Evolutionary conservation across 2,797 vertebrate genomes (phyloP).

Genomic region (Tokudaia muenninki): DNA sequence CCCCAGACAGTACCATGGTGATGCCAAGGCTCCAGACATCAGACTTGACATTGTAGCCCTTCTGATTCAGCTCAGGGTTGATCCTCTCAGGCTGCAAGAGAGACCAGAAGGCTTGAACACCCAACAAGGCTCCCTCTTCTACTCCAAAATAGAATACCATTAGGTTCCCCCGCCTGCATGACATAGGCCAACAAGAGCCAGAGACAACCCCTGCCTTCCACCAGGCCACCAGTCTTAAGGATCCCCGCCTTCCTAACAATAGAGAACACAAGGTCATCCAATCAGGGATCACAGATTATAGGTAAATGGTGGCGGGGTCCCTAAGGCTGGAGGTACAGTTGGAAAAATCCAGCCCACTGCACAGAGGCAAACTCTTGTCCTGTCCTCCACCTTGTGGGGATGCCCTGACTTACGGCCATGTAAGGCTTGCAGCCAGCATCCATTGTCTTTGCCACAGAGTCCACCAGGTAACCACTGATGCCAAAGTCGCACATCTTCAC

Average conservation of each 20-base stretch:
- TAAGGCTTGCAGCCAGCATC: slow-evolving; percentile 91
- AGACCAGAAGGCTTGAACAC: not conserved
- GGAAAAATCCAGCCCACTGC: not conserved
- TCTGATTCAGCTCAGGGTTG: slow-evolving; percentile 91
- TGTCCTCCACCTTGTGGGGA: not conserved
- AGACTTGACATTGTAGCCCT: slow-evolving; percentile 91
- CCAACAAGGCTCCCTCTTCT: not conserved
- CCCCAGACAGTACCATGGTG: slow-evolving; percentile 87
- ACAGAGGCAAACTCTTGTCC: not conserved
- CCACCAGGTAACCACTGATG: slow-evolving; percentile 91
- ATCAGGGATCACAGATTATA: not conserved
- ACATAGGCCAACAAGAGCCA: not conserved
- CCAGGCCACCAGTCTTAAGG: not conserved
- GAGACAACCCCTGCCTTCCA: not conserved
- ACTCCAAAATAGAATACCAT: not conserved
- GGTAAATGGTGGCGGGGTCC: not conserved
- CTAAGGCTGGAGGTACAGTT: not conserved
- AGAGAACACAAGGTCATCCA: not conserved
- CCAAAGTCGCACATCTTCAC: slow-evolving; percentile 92
- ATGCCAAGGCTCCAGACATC: slow-evolving; percentile 92
- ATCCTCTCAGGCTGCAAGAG: slow-evolving; percentile 89
- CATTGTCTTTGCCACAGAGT: slow-evolving; percentile 90
- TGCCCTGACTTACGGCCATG: slow-evolving; percentile 89
- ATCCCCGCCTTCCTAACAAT: not conserved
- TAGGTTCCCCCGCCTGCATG: not conserved